Base-by-base conservation (phyloP, 2,888 invertebrate species). In the Eurytoma californica region DNA sequence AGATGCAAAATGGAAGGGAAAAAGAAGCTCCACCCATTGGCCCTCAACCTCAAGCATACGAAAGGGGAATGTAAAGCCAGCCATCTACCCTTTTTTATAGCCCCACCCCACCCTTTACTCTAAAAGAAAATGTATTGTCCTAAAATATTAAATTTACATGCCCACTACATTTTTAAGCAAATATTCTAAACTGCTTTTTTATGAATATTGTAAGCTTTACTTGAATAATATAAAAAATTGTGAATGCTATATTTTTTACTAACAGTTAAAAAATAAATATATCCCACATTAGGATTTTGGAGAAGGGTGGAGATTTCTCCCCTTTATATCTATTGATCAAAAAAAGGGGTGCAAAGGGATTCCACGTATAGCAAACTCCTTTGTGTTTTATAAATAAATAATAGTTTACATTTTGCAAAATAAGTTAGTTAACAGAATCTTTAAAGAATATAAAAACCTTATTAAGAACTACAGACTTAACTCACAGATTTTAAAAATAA, bases 1-100 rank as follows among this genome's bases (percentile, higher is more conserved):
- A 83, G 82, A 86, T 87, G 86, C 85, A 88, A 87, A 87, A 85
- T 86, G 85, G 85, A 83, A 87, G 86, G 87, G 86, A 85, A 85
- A 85, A 80, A 78, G 80, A 86, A 84, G 86, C 88, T 87, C 87
- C 87, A 85, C 87, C 87, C 87, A 84, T 85, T 79, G 67, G 77
- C 20, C 73, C 16, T 80, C 53, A 78, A 63, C 70, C 72, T 81
- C 61, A 24, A 80, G 75, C 67, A 63, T 30, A 75, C 82, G 79
- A 77, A 77, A 85, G 83, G 82, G 85, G 83, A 82, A 76, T 81
- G 72, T 67, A 68, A 74, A 82, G 68, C 65, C 60, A 80, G 70
- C 72, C 57, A 68, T 68, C 55, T 75, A 80, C 75, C 74, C 67
- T 81, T 82, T 82, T 80, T 81, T 68, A 73, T 63, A 63, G 39